Evolutionary conservation across 2,113 vertebrate genomes (phyloP).

Genomic region (Seriola dumerili): DNA sequence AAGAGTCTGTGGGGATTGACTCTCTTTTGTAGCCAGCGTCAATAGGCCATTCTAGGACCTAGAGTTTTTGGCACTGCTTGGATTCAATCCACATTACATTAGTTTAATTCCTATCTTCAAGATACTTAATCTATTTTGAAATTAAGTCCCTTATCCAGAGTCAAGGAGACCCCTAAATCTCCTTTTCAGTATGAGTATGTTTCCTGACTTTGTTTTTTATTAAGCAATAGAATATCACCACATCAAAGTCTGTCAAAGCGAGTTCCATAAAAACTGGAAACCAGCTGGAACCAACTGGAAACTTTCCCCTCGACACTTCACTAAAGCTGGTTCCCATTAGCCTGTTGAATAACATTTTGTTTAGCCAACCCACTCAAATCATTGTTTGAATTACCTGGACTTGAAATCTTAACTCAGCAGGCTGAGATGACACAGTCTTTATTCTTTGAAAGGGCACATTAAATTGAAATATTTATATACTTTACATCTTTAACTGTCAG

Average conservation of each 20-base stretch:
- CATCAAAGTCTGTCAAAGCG: constrained; percentile 7
- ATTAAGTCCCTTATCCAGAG: neutral
- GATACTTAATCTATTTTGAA: neutral
- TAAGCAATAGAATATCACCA: neutral
- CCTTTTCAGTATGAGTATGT: neutral
- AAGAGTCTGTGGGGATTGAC: too few relatives aligned
- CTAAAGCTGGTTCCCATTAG: constrained; percentile 10
- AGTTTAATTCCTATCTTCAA: neutral
- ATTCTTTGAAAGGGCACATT: neutral
- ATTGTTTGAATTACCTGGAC: constrained; percentile 2
- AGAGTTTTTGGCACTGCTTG: too few relatives aligned
- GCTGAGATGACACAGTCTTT: neutral
- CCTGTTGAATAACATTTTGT: constrained; percentile 38
- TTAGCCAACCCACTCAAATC: neutral
- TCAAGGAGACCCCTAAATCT: neutral
- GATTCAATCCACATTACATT: neutral
- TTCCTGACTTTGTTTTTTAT: constrained; percentile 4
- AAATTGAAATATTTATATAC: neutral
- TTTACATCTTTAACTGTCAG: neutral
- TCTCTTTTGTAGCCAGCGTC: too few relatives aligned
- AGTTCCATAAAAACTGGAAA: neutral
- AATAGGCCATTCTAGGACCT: too few relatives aligned
- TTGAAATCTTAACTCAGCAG: constrained; percentile 14
- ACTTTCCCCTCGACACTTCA: constrained; percentile 15
- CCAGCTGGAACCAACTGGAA: too few relatives aligned